Evolutionary conservation across 2,888 invertebrate genomes (phyloP), one percentile per base, ranked within the genome.

Genomic region (Timema podura): DNA sequence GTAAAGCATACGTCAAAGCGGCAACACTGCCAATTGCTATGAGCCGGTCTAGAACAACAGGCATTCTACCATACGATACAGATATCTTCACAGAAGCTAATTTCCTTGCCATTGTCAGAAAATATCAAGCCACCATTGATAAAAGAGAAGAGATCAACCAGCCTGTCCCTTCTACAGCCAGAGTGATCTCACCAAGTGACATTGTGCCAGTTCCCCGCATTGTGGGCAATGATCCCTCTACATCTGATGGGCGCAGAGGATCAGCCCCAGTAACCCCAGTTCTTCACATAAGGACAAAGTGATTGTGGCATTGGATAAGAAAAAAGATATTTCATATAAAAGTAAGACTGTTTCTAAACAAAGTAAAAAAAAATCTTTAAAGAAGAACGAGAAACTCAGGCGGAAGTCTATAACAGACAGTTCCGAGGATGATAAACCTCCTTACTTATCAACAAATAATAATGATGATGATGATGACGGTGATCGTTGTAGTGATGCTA

Each of bases 391-490:
- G 10, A 59, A 59, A 15, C 59, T 2, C 5, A 15, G 30, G 59
- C 10, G 10, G 59, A 59, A 30, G 10, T 59, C 59, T 9, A 16
- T 30, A 10, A 59, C 10, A 10, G 59, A 59, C 59, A 30, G 30
- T 16, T 15, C 15, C 16, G 15, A 5, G 15, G 59, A 59, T 16
- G 59, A 59, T 59, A 30, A 59, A 30, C 15, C 16, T n/a, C 15
- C n/a, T 9, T 59, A 59, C 16, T 9, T 59, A 9, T 59, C 59
- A 59, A 59, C 59, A 59, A n/a, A n/a, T n/a, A n/a, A n/a, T n/a
- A n/a, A n/a, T n/a, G n/a, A n/a, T n/a, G n/a, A n/a, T n/a, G 59
- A 59, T 30, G 59, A 59, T 15, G 59, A 59, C 13, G 1, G 5
- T 16, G 59, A 59, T 16, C 30, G 30, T 30, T 30, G 30, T 30